Percentiles rank a stretch among this genome's conserved stretches.
Conservation (phyloP, 2,797 vertebrate species). For the Rhinoraja longicauda region DNA sequence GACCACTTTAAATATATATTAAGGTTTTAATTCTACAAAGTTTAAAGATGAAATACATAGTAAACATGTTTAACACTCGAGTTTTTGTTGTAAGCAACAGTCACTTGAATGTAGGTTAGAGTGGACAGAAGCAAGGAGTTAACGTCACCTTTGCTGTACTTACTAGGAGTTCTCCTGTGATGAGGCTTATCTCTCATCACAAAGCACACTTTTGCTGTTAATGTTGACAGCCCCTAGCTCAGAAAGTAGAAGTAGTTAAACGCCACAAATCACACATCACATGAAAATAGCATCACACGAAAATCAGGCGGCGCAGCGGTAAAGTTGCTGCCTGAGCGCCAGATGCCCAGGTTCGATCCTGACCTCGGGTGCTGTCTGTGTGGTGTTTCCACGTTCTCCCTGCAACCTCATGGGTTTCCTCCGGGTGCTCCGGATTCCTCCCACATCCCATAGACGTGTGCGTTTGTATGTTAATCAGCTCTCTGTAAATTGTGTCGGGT, state of each 20-base stretch:
- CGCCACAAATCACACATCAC: slow-evolving; percentile 61
- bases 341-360: too few species aligned
- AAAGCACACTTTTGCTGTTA: slow-evolving; percentile 89
- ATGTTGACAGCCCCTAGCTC: slow-evolving; percentile 73
- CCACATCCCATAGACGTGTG: too few species aligned
- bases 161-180: slow-evolving; percentile 83
- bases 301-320: too few species aligned
- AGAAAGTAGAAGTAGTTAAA: slow-evolving; percentile 68
- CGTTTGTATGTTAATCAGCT: too few species aligned
- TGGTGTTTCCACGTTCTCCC: too few species aligned
- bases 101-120: slow-evolving; percentile 53
- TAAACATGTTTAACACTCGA: slow-evolving; percentile 17
- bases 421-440: too few species aligned
- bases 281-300: slow-evolving; percentile 48
- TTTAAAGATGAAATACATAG: neutral
- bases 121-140: slow-evolving; percentile 63
- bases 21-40: slow-evolving; percentile 16
- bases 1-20: neutral
- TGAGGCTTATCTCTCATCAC: slow-evolving; percentile 86
- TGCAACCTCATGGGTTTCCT: too few species aligned
- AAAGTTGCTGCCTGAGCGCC: too few species aligned
- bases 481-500: too few species aligned
- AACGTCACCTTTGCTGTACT: slow-evolving; percentile 79
- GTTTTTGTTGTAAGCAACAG: slow-evolving; percentile 15
- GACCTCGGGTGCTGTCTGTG: too few species aligned